These are phyloP conservation scores for Rhinogobius similis DNA, from an alignment of 2,113 vertebrate species.

Conservation along the genomic window DNA sequence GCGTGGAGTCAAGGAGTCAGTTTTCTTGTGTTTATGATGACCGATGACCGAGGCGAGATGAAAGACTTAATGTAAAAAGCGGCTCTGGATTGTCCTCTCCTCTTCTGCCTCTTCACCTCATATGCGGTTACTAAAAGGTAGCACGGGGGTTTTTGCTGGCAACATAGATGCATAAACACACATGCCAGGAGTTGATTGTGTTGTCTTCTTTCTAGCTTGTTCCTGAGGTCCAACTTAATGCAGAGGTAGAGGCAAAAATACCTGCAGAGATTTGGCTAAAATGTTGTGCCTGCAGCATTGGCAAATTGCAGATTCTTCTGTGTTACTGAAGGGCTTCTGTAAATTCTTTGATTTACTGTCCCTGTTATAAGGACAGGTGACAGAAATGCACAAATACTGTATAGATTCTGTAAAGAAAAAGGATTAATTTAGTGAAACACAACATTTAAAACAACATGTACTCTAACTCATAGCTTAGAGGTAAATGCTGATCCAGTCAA, in stretches of 20 bases:
- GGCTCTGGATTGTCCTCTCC: conserved; percentile 30
- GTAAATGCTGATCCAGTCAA: no score
- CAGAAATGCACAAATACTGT: no score
- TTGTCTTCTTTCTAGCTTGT: conserved; percentile 3
- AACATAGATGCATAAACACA: conserved; percentile 20
- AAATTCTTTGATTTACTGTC: no score
- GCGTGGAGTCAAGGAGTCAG: conserved; percentile 33
- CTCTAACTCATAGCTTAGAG: no score
- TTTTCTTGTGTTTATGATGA: conserved; percentile 65
- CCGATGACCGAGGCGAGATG: conserved; percentile 62
- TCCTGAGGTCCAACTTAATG: conserved; percentile 6
- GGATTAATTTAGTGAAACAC: no score
- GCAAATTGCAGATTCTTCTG: not conserved
- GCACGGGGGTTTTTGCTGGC: conserved; percentile 15
- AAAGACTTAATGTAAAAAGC: conserved; percentile 63
- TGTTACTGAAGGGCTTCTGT: no score
- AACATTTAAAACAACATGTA: no score
- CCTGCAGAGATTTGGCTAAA: not conserved
- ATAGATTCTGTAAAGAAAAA: no score
- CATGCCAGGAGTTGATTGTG: conserved; percentile 5
- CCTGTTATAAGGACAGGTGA: no score
- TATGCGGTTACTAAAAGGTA: conserved; percentile 33
- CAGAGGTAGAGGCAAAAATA: no score
- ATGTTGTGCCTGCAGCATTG: not conserved
- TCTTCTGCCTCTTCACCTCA: conserved; percentile 33